Evolutionary conservation across 92 coral and sea anemone species (phyloP).

Genomic region (Epizoanthus scotinus): DNA sequence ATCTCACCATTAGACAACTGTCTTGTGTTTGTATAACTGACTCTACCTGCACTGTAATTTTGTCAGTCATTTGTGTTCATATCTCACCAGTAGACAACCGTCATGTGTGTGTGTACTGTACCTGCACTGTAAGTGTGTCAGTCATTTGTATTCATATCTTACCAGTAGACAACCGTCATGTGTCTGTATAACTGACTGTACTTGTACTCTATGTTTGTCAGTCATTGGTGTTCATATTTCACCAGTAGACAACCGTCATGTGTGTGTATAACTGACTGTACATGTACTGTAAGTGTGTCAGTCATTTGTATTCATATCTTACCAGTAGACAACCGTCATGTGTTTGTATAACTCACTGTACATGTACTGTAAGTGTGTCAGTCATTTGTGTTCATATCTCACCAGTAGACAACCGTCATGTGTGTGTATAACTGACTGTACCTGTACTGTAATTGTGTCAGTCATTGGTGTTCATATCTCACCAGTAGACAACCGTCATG

Average conservation of each 20-base stretch:
- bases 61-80: background rate
- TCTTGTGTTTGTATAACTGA: no score
- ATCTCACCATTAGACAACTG: background rate
- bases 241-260: no score
- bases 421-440: no score
- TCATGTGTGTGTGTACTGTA: no score
- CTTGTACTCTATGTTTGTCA: background rate
- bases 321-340: no score
- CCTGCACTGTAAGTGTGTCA: no score
- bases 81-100: background rate
- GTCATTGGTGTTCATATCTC: background rate
- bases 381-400: background rate
- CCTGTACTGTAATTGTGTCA: background rate
- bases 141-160: no score
- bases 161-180: no score
- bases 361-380: slow-evolving; percentile 74
- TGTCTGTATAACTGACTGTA: slow-evolving; percentile 62
- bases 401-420: background rate
- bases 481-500: no score
- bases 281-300: background rate
- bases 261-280: no score
- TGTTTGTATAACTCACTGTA: slow-evolving; percentile 68
- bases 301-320: background rate
- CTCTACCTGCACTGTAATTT: background rate
- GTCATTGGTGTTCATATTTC: background rate